Evolutionary conservation across 2,113 vertebrate genomes (phyloP).

Genomic region (Oxyruncus cristatus): DNA sequence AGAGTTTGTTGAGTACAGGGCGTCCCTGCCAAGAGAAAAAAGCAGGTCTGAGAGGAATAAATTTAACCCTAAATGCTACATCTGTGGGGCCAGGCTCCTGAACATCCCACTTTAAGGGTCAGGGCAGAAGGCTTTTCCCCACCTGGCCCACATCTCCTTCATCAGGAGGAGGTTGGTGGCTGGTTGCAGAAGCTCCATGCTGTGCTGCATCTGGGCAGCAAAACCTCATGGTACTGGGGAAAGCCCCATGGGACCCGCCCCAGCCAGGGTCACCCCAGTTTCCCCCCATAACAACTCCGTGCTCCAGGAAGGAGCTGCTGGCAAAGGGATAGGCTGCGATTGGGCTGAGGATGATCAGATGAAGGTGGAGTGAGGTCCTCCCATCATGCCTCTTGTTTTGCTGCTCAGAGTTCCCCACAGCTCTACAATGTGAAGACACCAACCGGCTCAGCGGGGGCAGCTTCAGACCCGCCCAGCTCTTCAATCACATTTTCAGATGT

Average conservation of each 20-base stretch:
- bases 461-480: background rate
- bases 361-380: background rate
- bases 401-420: background rate
- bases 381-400: background rate
- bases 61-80: background rate
- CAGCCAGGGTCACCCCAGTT: background rate
- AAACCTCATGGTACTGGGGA: rapidly evolving
- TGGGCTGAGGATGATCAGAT: background rate
- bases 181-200: background rate
- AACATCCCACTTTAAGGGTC: background rate
- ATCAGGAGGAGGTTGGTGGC: background rate
- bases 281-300: background rate
- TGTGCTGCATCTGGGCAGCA: background rate
- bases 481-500: background rate
- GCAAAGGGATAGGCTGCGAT: background rate
- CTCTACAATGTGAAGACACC: background rate
- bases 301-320: background rate
- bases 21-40: background rate
- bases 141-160: background rate
- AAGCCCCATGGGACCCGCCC: background rate
- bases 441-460: rapidly evolving
- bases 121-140: background rate
- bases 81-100: background rate
- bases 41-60: background rate
- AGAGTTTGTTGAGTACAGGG: background rate